These are phyloP conservation scores for Drosophila biarmipes DNA, from an alignment of 1,140 invertebrate species.

Conservation along the genomic window DNA sequence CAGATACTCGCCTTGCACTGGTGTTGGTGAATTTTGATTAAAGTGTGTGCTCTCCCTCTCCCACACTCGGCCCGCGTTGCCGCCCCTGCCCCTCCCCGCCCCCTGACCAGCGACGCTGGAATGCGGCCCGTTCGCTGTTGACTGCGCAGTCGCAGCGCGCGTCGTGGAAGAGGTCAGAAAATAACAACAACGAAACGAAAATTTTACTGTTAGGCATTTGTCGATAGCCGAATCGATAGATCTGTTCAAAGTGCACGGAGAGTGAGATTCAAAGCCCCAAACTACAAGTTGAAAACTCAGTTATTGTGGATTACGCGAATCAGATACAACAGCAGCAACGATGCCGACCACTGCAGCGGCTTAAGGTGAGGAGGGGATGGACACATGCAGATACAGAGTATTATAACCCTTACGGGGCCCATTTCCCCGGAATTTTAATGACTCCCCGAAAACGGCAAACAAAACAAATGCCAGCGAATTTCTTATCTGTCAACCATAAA, in stretches of 20 bases:
- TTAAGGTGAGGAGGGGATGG: conserved; percentile 54
- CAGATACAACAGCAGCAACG: conserved; percentile 19
- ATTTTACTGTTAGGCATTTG: conserved; percentile 69
- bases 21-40: conserved; percentile 74
- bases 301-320: conserved; percentile 74
- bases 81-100: conserved; percentile 39
- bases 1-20: conserved; percentile 18
- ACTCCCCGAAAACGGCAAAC: conserved; percentile 33
- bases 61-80: conserved; percentile 32
- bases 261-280: conserved; percentile 14
- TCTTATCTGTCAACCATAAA: conserved; percentile 49
- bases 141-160: conserved; percentile 73
- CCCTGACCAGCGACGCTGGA: conserved; percentile 49
- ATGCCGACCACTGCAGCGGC: conserved; percentile 66
- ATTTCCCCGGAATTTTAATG: conserved; percentile 60
- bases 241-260: conserved; percentile 41
- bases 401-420: conserved; percentile 23
- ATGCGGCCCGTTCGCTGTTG: conserved; percentile 67
- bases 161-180: conserved; percentile 74
- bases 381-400: background rate
- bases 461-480: conserved; percentile 52
- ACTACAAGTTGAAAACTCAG: conserved; percentile 26
- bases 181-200: conserved; percentile 58
- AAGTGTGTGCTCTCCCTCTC: conserved; percentile 59
- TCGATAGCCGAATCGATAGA: conserved; percentile 55